Conservation (phyloP, 2,888 invertebrate genomes). For the Herminia tarsipennalis region DNA sequence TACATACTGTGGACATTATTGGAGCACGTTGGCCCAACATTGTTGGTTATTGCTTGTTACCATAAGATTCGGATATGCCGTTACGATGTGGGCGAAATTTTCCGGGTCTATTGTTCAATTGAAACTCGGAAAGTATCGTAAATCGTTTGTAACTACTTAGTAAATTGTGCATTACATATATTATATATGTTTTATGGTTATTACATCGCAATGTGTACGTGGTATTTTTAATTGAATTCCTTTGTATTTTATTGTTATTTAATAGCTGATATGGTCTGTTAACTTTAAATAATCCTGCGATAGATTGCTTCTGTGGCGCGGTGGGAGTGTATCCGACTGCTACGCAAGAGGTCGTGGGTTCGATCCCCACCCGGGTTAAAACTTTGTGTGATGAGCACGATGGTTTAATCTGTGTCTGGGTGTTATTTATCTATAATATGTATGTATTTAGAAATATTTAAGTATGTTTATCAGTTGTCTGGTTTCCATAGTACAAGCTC, state of each 20-base stretch:
- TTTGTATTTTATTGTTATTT: background rate
- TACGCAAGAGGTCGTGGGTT: too few relatives aligned
- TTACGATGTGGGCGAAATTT: constrained; percentile 54
- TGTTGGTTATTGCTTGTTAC: background rate
- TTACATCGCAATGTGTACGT: background rate
- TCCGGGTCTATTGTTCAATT: constrained; percentile 45
- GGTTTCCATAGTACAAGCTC: too few relatives aligned
- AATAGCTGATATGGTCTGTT: too few relatives aligned
- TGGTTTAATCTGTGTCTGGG: too few relatives aligned
- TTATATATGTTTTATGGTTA: constrained; percentile 7
- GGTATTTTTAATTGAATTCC: constrained; percentile 7
- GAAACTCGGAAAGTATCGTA: constrained; percentile 32
- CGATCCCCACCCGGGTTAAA: too few relatives aligned
- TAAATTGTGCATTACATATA: constrained; percentile 19
- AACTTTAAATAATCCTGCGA: too few relatives aligned
- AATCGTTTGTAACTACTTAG: constrained; percentile 23
- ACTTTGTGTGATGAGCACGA: too few relatives aligned
- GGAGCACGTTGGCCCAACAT: background rate
- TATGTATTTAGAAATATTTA: too few relatives aligned
- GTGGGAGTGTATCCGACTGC: too few relatives aligned
- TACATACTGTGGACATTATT: background rate
- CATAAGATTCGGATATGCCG: constrained; percentile 24
- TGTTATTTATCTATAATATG: too few relatives aligned
- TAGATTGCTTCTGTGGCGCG: too few relatives aligned
- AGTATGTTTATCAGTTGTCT: too few relatives aligned